Percentiles rank a stretch among this genome's conserved stretches.
phyloP scores from a whole-genome alignment of 64 coral and sea anemone species.

The Orbicella faveolata region DNA sequence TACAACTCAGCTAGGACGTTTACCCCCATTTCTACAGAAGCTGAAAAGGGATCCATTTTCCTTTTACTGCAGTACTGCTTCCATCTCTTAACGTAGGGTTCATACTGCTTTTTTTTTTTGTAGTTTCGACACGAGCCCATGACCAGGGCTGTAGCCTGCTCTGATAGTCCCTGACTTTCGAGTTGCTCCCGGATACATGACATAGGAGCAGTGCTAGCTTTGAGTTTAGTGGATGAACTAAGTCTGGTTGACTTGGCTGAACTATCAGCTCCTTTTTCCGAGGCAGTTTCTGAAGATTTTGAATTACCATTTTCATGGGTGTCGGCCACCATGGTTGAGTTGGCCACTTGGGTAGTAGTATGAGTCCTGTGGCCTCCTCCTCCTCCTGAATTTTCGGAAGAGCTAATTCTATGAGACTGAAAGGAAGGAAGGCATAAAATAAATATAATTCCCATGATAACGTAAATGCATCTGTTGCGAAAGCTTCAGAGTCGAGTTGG shows the following conservation, averaged over 20 bases:
- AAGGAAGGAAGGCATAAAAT: slow-evolving; percentile 42
- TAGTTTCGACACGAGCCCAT: neutral
- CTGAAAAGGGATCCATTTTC: slow-evolving; percentile 16
- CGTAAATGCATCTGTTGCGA: slow-evolving; percentile 17
- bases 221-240: neutral
- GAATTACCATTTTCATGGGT: neutral
- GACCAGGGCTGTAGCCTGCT: neutral
- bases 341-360: slow-evolving; percentile 28
- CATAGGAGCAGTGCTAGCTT: slow-evolving; percentile 10
- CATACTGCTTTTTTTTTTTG: slow-evolving; percentile 39
- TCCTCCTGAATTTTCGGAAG: slow-evolving; percentile 22
- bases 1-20: slow-evolving; percentile 38
- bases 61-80: slow-evolving; percentile 33
- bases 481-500: slow-evolving; percentile 14
- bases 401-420: slow-evolving; percentile 19
- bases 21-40: slow-evolving; percentile 26
- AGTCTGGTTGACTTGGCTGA: slow-evolving; percentile 20
- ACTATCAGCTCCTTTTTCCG: neutral
- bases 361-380: neutral
- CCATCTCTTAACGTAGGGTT: slow-evolving; percentile 50
- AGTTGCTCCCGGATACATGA: slow-evolving; percentile 12
- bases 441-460: slow-evolving; percentile 23
- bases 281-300: neutral
- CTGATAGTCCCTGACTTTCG: neutral
- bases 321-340: slow-evolving; percentile 7